These are phyloP conservation scores for Passer domesticus DNA, from an alignment of 2,113 vertebrate species.

Conservation along the genomic window DNA sequence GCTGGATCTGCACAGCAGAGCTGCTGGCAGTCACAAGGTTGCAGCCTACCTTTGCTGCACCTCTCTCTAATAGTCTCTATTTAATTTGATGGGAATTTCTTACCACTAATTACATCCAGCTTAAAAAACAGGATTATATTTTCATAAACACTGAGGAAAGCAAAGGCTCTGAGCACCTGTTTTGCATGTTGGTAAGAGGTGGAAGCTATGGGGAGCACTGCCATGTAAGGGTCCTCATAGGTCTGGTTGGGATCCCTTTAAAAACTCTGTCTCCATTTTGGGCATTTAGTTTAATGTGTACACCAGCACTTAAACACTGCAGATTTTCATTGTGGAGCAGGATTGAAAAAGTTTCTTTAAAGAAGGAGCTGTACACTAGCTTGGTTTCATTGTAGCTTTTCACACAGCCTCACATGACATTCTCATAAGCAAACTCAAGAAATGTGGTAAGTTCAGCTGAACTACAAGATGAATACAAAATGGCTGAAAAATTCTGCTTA, in stretches of 20 bases:
- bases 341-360: not conserved
- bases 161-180: not conserved
- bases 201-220: not conserved
- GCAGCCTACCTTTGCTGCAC: not conserved
- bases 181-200: not conserved
- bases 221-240: not conserved
- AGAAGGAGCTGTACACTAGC: not conserved
- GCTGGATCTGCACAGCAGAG: not conserved
- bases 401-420: not conserved
- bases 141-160: not conserved
- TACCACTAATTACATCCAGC: not conserved
- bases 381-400: not conserved
- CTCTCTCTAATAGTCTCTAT: not conserved
- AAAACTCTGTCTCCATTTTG: not conserved
- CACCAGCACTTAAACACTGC: not conserved
- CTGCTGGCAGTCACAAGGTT: not conserved
- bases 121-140: not conserved
- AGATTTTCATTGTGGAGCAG: not conserved
- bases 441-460: not conserved
- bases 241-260: not conserved
- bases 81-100: not conserved
- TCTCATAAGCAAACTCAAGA: not conserved
- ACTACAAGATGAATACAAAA: not conserved
- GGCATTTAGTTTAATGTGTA: not conserved
- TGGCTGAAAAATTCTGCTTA: constrained; percentile 10